Evolutionary conservation across 2,888 invertebrate genomes (phyloP).

Genomic region (Micoletzkya japonica): DNA sequence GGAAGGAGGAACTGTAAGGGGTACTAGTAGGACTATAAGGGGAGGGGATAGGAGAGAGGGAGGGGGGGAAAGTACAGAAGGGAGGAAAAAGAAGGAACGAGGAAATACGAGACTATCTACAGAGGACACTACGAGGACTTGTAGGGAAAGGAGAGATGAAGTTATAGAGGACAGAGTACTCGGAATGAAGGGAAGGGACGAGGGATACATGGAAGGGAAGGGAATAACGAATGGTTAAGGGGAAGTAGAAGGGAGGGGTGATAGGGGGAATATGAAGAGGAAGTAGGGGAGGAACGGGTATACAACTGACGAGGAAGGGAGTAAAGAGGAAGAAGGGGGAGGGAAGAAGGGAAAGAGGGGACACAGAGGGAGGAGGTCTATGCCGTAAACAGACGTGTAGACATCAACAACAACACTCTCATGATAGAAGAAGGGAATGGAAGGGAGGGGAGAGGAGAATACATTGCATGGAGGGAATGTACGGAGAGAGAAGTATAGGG

Average conservation of each 20-base stretch:
- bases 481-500: too few species aligned
- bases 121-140: neutral
- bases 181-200: slow-evolving; percentile 15
- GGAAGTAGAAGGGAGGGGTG: slow-evolving; percentile 26
- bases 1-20: too few species aligned
- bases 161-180: slow-evolving; percentile 16
- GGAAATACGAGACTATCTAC: too few species aligned
- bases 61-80: slow-evolving; percentile 19
- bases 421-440: slow-evolving; percentile 20
- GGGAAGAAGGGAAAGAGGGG: slow-evolving; percentile 4
- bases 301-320: slow-evolving; percentile 27
- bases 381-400: too few species aligned
- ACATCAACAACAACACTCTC: too few species aligned
- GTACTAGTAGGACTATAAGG: too few species aligned
- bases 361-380: too few species aligned
- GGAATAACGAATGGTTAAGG: slow-evolving; percentile 31
- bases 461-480: too few species aligned
- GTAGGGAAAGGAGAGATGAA: slow-evolving; percentile 16
- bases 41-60: too few species aligned
- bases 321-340: slow-evolving; percentile 5
- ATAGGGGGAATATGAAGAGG: slow-evolving; percentile 26
- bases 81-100: slow-evolving; percentile 14
- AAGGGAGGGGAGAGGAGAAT: too few species aligned
- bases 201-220: slow-evolving; percentile 9
- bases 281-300: slow-evolving; percentile 17